Percentiles rank a stretch among this genome's conserved stretches.
These are phyloP conservation scores for Notospermus geniculatus DNA, from an alignment of 1,140 invertebrate genomes.

Conservation along the genomic window DNA sequence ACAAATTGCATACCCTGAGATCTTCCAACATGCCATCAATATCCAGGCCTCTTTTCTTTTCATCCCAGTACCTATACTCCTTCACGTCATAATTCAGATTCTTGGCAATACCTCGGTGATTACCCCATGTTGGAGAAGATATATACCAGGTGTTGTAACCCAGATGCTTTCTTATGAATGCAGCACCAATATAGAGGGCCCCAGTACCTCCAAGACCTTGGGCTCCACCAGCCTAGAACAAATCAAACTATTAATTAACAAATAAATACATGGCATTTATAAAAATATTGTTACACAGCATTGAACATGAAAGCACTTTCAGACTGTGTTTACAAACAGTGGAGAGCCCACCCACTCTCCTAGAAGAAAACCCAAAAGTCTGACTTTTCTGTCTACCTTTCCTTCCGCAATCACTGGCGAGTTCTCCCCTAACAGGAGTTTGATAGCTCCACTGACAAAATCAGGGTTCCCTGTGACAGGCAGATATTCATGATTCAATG, in stretches of 20 bases:
- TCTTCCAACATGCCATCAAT: constrained; percentile 81
- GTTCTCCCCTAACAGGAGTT: constrained; percentile 80
- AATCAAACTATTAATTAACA: no score
- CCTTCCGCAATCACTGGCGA: constrained; percentile 73
- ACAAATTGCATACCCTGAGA: constrained; percentile 57
- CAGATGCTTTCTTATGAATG: constrained; percentile 70
- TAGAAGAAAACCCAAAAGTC: no score
- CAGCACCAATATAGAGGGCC: constrained; percentile 81
- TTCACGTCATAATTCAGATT: constrained; percentile 83
- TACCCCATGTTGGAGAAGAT: constrained; percentile 94
- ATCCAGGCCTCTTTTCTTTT: constrained; percentile 72
- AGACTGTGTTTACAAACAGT: neutral
- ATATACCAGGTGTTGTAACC: constrained; percentile 83
- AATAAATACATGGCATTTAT: constrained; percentile 6
- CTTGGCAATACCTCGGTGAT: constrained; percentile 85
- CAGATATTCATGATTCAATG: constrained; percentile 94
- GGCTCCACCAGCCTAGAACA: constrained; percentile 74
- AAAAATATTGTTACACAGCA: constrained; percentile 6
- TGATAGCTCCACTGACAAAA: constrained; percentile 75
- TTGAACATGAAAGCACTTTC: neutral
- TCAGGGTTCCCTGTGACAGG: constrained; percentile 86
- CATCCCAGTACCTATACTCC: constrained; percentile 93
- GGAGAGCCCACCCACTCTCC: neutral
- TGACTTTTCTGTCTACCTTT: constrained; percentile 52
- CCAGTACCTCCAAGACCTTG: constrained; percentile 95